Evolutionary conservation across 2,113 vertebrate species (phyloP).

Genomic region (Nerophis ophidion): DNA sequence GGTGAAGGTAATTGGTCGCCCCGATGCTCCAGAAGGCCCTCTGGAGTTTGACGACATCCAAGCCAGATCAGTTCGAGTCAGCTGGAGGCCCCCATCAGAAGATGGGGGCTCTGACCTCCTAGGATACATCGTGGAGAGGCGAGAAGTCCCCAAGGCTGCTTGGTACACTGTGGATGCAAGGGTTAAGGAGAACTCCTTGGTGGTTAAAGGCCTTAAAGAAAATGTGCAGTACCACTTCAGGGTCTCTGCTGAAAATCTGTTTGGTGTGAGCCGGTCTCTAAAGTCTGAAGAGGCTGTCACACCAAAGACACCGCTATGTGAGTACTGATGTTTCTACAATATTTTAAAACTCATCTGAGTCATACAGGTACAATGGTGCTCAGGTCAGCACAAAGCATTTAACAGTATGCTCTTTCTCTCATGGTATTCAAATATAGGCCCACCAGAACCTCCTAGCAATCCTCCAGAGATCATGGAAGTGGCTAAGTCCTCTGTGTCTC

Average conservation of each 20-base stretch:
- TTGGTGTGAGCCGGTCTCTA: conserved; percentile 87
- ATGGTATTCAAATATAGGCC: conserved; percentile 64
- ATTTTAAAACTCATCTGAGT: background rate
- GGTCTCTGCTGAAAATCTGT: conserved; percentile 93
- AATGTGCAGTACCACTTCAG: conserved; percentile 97
- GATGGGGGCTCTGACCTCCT: conserved; percentile 92
- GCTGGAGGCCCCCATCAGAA: conserved; percentile 92
- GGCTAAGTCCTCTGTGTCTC: conserved; percentile 83
- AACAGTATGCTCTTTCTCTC: background rate
- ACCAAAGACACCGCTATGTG: conserved; percentile 95
- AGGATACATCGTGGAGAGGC: conserved; percentile 89
- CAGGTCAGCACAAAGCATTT: too few species aligned
- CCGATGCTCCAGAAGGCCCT: conserved; percentile 91
- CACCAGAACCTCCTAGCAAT: conserved; percentile 92
- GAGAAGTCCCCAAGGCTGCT: conserved; percentile 93
- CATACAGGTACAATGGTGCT: too few species aligned
- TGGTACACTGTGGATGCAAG: conserved; percentile 94
- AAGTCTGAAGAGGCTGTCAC: conserved; percentile 91
- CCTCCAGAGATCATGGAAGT: conserved; percentile 94
- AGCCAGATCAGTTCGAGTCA: conserved; percentile 90
- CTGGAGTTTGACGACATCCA: conserved; percentile 98
- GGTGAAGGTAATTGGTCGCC: conserved; percentile 92
- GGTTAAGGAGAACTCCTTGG: conserved; percentile 85
- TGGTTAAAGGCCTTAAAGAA: conserved; percentile 96
- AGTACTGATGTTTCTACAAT: conserved; percentile 54